Evolutionary conservation across 2,888 invertebrate species (phyloP), one percentile per base, ranked within the genome.

Genomic region (Amphipyra berbera): DNA sequence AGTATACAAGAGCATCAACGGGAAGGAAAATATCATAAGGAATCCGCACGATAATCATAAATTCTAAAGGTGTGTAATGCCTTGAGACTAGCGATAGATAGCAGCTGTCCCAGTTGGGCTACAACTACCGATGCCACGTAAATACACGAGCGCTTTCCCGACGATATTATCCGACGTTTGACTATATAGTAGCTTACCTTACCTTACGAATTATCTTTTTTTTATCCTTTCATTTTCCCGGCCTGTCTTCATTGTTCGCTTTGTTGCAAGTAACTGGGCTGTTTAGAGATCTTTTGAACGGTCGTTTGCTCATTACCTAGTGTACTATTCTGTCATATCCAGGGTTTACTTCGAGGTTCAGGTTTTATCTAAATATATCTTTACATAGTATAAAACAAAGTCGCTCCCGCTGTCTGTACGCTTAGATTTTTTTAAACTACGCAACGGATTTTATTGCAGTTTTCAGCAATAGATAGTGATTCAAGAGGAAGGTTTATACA

Each of bases 51-150:
- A 50, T 60, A 52, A 62, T 66, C 61, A 40, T 65, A 73, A 68
- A 73, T 73, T 56, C 15, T 65, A 46, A 55, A 60, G 75, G 66
- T 66, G 69, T 73, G 61, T 65, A 69, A 61, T 61, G 49, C 48
- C 45, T 27, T 44, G 61, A 49, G 58, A 74, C 46, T 13, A 38
- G 58, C 57, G 33, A 42, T 69, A 56, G 54, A 59, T 54, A 61
- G 44, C 65, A 45, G 6, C 45, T 61, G 61, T 57, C 70, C 58
- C 61, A 40, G 56, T n/a, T 30, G 47, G 65, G 47, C 49, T 27
- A 48, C 50, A 70, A 66, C 57, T 57, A 66, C 65, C 49, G 44
- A 48, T 59, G 59, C 58, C 46, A 47, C 57, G 53, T 61, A 59
- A 54, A 74, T 60, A 65, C 61, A 66, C 9, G 55, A 68, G 27